phyloP scores from a whole-genome alignment of 2,888 invertebrate genomes.

The Acanthosepion pharaonis region DNA sequence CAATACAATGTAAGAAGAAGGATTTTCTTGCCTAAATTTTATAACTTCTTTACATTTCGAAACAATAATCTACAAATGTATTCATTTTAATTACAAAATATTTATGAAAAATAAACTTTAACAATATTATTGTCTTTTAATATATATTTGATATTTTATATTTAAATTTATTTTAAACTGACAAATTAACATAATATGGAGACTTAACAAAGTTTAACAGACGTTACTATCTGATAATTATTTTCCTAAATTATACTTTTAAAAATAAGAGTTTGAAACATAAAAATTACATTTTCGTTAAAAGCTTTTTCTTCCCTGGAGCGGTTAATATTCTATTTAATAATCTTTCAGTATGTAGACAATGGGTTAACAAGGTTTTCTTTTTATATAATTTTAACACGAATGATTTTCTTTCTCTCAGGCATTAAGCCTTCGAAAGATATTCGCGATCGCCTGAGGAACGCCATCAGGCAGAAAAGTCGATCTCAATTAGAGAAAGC shows the following conservation, averaged over 20 bases:
- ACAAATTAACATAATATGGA: no score
- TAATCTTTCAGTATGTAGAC: neutral
- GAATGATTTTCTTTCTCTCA: neutral
- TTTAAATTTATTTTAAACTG: no score
- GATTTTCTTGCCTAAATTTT: no score
- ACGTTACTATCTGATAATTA: neutral
- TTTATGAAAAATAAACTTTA: no score
- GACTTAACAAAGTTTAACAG: neutral
- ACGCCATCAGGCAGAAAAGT: constrained; percentile 34
- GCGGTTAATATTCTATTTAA: neutral
- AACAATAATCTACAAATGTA: no score
- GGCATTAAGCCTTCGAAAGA: neutral
- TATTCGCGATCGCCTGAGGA: neutral
- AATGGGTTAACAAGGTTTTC: neutral
- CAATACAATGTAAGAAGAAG: no score
- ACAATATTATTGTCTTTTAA: no score
- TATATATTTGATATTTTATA: no score
- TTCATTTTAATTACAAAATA: no score
- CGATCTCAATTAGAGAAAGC: neutral
- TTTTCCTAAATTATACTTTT: neutral
- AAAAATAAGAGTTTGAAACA: neutral
- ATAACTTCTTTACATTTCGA: no score
- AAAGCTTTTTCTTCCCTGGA: no score
- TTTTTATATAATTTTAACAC: neutral
- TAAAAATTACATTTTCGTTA: neutral